Evolutionary conservation across 2,888 invertebrate genomes (phyloP).

Genomic region (Deroplatys truncata): DNA sequence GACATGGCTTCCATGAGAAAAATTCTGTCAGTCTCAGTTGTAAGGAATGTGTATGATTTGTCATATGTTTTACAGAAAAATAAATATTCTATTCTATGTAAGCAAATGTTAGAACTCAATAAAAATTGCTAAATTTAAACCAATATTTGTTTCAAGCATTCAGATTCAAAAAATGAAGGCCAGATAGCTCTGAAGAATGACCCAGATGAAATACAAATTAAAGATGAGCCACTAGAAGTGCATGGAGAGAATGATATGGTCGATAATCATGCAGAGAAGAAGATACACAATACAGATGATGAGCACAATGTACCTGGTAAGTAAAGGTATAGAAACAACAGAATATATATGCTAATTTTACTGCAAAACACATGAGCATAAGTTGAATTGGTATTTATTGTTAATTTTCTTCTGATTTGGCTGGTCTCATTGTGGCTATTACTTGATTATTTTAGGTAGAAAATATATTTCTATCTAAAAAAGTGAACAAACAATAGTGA

Average conservation of each 20-base stretch:
- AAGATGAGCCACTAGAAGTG: slow-evolving; percentile 26
- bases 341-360: too few species aligned
- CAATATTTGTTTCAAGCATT: neutral
- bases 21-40: neutral
- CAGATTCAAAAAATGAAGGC: neutral
- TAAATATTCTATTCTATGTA: neutral
- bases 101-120: neutral
- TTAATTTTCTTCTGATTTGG: neutral
- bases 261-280: slow-evolving; percentile 14
- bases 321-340: neutral
- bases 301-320: neutral
- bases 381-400: neutral
- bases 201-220: slow-evolving; percentile 18
- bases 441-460: neutral
- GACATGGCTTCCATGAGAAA: too few species aligned
- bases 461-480: neutral
- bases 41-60: neutral
- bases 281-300: neutral
- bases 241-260: neutral
- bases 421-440: neutral
- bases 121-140: neutral
- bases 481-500: too few species aligned
- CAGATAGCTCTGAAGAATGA: slow-evolving; percentile 19
- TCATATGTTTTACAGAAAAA: neutral
- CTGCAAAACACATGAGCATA: too few species aligned